Base-by-base conservation (phyloP, 2,797 vertebrate genomes). In the Melanotaenia nigrans region DNA sequence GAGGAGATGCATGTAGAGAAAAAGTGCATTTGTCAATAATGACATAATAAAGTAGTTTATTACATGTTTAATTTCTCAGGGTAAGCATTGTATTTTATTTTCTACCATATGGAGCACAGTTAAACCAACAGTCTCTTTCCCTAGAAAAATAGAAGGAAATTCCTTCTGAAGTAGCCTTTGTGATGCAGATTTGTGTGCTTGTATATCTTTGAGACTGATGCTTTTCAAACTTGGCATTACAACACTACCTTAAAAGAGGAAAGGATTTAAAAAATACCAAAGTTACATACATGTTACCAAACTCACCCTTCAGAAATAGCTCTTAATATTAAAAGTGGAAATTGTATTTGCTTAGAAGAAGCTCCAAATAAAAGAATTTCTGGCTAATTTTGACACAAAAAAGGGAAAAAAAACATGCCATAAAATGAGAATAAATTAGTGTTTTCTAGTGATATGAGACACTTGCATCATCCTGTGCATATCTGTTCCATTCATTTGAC, bases 381-480 rank as follows among this genome's bases (percentile, higher is more conserved):
- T 53, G 54, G 25, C 61, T 65, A 38, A 66, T 80, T 71, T 70
- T 67, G 61, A 71, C 75, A 71, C 51, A 69, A 28, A 35, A 61
- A 4, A 45, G 66, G 79, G 20, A 81, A 73, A 81, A 73, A 83
- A 84, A 86, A 77, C 82, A 79, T 47, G 49, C 22, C 61, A 35
- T 74, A 68, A 73, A 84, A 69, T 55, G 40, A 61, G 59, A 7
- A 84, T 81, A 76, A 85, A 85, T 82, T 71, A 45, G 36, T 75
- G 73, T 87, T 87, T 90, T 75, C 55, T 67, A 65, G 42, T 56
- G 55, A 56, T 59, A 64, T 60, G 65, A 78, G 64, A 77, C 49
- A 70, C 61, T 78, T 72, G 59, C 58, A 81, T 89, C 74, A 83
- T 79, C 49, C 35, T 61, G 61, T 14, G 55, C 61, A 65, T 68